Percentiles rank a stretch among this genome's conserved stretches.
Evolutionary conservation across 2,113 vertebrate genomes (phyloP).

Genomic region (Macquaria australasica): DNA sequence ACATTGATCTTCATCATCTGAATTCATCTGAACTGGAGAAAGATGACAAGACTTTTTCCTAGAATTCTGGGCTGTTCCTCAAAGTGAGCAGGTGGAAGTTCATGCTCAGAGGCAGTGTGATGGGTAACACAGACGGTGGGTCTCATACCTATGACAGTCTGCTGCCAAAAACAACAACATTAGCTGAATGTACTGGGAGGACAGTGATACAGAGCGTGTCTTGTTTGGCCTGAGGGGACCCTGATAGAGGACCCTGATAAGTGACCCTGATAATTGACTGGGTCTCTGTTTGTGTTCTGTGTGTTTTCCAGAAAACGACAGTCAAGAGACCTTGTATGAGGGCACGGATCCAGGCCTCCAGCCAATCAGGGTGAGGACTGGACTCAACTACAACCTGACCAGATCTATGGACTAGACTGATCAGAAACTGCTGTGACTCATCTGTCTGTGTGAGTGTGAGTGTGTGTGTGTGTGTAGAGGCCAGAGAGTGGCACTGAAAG

Average conservation of each 20-base stretch:
- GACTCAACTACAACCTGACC: constrained; percentile 14
- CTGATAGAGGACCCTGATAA: too few species aligned
- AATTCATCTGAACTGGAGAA: too few species aligned
- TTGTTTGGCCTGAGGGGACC: not conserved
- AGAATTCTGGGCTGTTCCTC: too few species aligned
- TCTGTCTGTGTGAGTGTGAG: not conserved
- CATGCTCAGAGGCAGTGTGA: too few species aligned
- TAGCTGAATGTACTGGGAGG: not conserved
- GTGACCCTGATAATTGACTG: not conserved
- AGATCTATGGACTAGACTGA: not conserved
- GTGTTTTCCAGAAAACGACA: not conserved
- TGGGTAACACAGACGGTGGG: too few species aligned
- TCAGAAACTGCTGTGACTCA: not conserved
- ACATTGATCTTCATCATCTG: too few species aligned
- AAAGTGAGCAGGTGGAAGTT: too few species aligned
- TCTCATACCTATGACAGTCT: too few species aligned
- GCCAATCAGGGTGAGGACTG: constrained; percentile 17
- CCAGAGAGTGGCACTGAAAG: too few species aligned
- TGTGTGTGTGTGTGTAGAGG: too few species aligned
- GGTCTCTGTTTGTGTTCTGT: not conserved
- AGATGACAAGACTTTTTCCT: too few species aligned
- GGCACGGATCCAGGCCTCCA: constrained; percentile 34
- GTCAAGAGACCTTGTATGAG: constrained; percentile 4
- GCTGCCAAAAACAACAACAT: too few species aligned
- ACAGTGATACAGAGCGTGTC: not conserved